Conservation (phyloP, 2,113 vertebrate species). For the Girardinichthys multiradiatus region DNA sequence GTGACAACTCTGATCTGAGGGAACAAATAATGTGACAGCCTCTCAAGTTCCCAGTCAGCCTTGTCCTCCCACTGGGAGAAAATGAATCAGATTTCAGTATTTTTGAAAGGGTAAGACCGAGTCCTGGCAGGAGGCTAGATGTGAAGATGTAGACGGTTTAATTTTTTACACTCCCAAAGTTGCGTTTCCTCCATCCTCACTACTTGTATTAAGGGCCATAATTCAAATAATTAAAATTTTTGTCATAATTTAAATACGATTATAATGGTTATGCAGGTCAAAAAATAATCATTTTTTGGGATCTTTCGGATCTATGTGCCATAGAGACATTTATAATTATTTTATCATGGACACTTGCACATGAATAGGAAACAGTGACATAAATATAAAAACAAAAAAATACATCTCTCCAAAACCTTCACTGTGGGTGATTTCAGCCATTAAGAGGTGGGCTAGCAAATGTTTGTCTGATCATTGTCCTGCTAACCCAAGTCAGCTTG, state of each 20-base stretch:
- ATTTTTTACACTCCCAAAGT: slow-evolving; percentile 13
- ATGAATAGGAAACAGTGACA: too few relatives aligned
- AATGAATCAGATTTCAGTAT: slow-evolving; percentile 55
- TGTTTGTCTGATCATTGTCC: too few relatives aligned
- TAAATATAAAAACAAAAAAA: too few relatives aligned
- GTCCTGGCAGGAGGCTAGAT: slow-evolving; percentile 38
- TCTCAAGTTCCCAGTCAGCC: slow-evolving; percentile 50
- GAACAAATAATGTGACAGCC: slow-evolving; percentile 67
- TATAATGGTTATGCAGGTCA: neutral
- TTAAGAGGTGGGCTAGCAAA: too few relatives aligned
- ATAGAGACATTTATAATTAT: too few relatives aligned
- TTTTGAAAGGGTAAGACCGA: slow-evolving; percentile 42
- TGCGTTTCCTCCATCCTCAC: neutral
- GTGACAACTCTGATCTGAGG: slow-evolving; percentile 65
- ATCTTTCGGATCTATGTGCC: too few relatives aligned
- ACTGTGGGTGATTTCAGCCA: too few relatives aligned
- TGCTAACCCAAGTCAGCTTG: too few relatives aligned
- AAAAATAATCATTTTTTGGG: too few relatives aligned
- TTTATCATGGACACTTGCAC: too few relatives aligned
- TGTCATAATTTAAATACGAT: neutral
- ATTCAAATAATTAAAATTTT: neutral
- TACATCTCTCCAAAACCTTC: too few relatives aligned
- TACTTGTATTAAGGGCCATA: neutral
- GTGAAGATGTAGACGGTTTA: slow-evolving; percentile 35
- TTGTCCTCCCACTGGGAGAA: slow-evolving; percentile 41